Conservation (phyloP, 2,113 vertebrate genomes). For the Andinoacara biseriatus region DNA sequence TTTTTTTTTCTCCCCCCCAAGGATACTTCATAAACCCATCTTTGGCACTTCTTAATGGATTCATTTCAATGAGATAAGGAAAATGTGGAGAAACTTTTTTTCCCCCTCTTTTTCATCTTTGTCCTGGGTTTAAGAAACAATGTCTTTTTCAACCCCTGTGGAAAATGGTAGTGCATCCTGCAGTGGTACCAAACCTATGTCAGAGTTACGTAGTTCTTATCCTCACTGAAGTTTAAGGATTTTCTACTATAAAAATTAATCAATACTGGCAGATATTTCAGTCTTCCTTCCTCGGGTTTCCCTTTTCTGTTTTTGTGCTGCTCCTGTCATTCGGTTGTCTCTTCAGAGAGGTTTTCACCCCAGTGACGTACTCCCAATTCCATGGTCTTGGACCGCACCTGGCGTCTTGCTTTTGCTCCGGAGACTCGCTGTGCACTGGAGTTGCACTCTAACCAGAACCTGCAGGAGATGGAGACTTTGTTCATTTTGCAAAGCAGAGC, state of each 20-base stretch:
- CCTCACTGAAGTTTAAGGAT: not conserved
- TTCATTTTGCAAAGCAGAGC: not conserved
- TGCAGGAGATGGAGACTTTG: not conserved
- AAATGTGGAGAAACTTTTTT: not conserved
- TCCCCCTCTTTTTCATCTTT: constrained; percentile 7
- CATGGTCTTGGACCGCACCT: too few species aligned
- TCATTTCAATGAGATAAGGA: not conserved
- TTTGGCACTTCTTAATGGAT: not conserved
- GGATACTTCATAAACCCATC: not conserved
- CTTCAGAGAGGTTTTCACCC: not conserved
- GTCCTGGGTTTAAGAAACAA: constrained; percentile 44
- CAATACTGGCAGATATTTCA: not conserved
- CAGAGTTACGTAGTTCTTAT: not conserved
- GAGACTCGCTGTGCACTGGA: not conserved
- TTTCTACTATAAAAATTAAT: not conserved
- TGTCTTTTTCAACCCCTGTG: constrained; percentile 38
- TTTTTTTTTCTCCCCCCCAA: too few species aligned
- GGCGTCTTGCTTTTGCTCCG: too few species aligned
- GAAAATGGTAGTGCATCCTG: constrained; percentile 23
- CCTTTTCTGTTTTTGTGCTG: not conserved
- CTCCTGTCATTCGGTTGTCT: not conserved
- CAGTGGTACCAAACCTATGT: not conserved
- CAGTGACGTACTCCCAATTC: not conserved
- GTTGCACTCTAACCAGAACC: not conserved
- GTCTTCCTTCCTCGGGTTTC: not conserved